Conservation (phyloP, 2,888 invertebrate species). For the Eilema depressum region DNA sequence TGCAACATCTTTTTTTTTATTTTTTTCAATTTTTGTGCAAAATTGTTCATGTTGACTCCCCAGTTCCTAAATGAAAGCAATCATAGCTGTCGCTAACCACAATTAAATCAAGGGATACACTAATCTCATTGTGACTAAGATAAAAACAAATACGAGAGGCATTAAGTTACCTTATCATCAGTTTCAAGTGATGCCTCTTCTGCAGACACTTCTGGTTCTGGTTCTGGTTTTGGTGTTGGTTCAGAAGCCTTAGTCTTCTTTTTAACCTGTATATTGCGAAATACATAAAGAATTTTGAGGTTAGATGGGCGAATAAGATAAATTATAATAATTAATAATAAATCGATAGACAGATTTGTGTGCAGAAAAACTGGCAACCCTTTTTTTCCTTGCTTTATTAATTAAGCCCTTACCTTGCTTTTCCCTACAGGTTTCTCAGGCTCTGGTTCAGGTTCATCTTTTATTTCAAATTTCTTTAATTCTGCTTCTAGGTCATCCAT, state of each 20-base stretch:
- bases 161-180: slow-evolving; percentile 62
- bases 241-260: slow-evolving; percentile 54
- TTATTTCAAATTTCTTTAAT: slow-evolving; percentile 79
- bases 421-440: slow-evolving; percentile 57
- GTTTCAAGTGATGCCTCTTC: slow-evolving; percentile 60
- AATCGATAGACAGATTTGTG: neutral
- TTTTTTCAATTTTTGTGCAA: no score
- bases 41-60: no score
- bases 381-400: no score
- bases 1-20: no score
- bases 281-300: neutral
- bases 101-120: neutral
- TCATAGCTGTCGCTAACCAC: no score
- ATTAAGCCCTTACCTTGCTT: slow-evolving; percentile 53
- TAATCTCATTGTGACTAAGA: neutral
- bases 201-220: slow-evolving; percentile 55
- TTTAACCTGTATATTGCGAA: slow-evolving; percentile 57
- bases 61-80: no score
- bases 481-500: slow-evolving; percentile 82
- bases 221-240: slow-evolving; percentile 36
- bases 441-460: slow-evolving; percentile 67
- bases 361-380: neutral
- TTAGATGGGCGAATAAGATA: neutral
- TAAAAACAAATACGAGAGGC: no score
- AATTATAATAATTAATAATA: no score